Evolutionary conservation across 2,113 vertebrate species (phyloP), one percentile per base, ranked within the genome.

Genomic region (Esox niger): DNA sequence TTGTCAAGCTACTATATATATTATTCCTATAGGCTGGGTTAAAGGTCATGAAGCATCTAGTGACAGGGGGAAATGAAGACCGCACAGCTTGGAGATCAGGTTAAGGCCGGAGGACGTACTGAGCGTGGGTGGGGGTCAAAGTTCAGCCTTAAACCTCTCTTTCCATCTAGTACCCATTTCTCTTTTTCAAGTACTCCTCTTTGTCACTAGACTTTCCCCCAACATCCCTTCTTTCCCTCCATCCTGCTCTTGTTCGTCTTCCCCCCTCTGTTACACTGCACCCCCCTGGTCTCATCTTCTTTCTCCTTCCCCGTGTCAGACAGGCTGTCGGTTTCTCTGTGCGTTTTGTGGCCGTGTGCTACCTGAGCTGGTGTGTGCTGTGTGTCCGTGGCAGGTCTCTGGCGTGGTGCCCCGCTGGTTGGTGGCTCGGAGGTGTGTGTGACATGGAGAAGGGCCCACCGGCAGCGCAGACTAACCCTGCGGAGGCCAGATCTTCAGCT

Each of bases 81-180:
- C 55, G 27, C 55, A 27, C 55, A 57, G 13, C 55, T 29, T 11
- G 55, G 25, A 57, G 55, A 57, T 57, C 55, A 27, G 21, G 55
- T 57, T 57, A 7, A 21, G 8, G 47, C n/a, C 2, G n/a, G 47
- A 52, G 47, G 47, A 78, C 82, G 78, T 80, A 83, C 83, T 82
- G 79, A 82, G 77, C 87, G 83, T 80, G 69, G 82, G 80, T n/a
- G n/a, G n/a, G n/a, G 81, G 81, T 86, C 80, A 82, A 71, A 62
- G 82, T 82, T 77, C 69, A 70, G 76, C 70, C 69, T 46, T 2
- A 78, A 77, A 76, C 70, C 68, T 71, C 46, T 17, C 17, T 29
- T 66, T 72, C 57, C 61, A 54, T 15, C 35, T 43, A 3, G 13
- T 15, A 33, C 60, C 55, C 61, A 20, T 10, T 33, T 49, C 66